phyloP scores from a whole-genome alignment of 2,888 invertebrate genomes.

The Lamproptera curius region DNA sequence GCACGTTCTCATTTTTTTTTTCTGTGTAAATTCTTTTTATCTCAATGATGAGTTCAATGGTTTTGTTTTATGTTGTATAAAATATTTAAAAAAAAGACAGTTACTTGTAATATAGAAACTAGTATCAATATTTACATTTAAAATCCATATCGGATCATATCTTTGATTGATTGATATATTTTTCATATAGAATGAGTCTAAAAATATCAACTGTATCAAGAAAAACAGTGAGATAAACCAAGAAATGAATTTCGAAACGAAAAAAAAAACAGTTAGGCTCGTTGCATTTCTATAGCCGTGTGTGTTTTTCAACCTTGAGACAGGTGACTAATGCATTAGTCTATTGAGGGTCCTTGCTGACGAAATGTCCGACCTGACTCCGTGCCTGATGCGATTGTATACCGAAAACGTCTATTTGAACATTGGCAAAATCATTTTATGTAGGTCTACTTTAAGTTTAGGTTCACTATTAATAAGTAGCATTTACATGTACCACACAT shows the following conservation, averaged over 20 bases:
- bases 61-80: too few relatives aligned
- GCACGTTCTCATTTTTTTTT: too few relatives aligned
- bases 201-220: background rate
- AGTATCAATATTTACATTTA: too few relatives aligned
- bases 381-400: background rate
- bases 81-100: too few relatives aligned
- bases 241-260: background rate
- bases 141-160: too few relatives aligned
- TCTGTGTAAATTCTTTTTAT: too few relatives aligned
- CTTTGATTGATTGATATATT: too few relatives aligned
- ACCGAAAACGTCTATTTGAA: background rate
- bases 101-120: too few relatives aligned
- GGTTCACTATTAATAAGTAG: too few relatives aligned
- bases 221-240: background rate
- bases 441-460: background rate
- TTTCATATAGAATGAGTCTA: background rate
- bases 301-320: slow-evolving; percentile 19
- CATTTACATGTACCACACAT: too few relatives aligned
- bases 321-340: slow-evolving; percentile 20
- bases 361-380: background rate
- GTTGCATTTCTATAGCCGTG: slow-evolving; percentile 9
- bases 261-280: slow-evolving; percentile 1
- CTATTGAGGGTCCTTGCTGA: slow-evolving; percentile 9
- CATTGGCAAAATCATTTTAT: background rate
- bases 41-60: too few relatives aligned